Conservation (phyloP, 2,797 vertebrate genomes). For the Muscicapa striata region DNA sequence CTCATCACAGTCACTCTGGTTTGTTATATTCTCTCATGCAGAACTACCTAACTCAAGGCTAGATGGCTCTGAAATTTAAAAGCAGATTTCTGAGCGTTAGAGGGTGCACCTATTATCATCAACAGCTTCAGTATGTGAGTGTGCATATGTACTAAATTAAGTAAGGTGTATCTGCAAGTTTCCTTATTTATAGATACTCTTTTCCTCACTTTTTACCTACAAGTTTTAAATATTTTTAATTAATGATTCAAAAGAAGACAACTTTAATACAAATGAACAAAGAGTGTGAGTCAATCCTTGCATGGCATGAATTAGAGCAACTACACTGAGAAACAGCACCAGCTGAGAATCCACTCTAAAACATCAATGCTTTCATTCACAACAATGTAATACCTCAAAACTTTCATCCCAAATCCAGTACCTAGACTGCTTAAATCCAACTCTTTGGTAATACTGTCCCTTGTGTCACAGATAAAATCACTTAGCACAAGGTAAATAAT, state of each 20-base stretch:
- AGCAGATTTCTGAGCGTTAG: constrained; percentile 43
- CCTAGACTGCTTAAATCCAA: not conserved
- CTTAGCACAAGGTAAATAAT: not conserved
- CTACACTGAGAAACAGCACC: not conserved
- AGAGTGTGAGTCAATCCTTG: not conserved
- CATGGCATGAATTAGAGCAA: not conserved
- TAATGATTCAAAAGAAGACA: not conserved
- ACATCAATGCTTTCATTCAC: not conserved
- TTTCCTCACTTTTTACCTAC: not conserved
- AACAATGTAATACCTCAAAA: not conserved
- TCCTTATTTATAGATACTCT: constrained; percentile 19
- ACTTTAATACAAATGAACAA: not conserved
- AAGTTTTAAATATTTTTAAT: not conserved
- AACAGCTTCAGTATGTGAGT: not conserved
- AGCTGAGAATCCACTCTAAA: not conserved
- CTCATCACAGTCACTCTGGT: constrained; percentile 13
- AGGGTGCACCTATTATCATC: constrained; percentile 12
- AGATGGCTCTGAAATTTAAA: constrained; percentile 43
- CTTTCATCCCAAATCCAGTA: not conserved
- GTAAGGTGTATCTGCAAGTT: not conserved
- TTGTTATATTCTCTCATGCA: constrained; percentile 22
- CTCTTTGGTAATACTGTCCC: not conserved
- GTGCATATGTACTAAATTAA: not conserved
- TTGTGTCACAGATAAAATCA: not conserved
- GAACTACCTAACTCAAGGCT: constrained; percentile 32